These are phyloP conservation scores for Drosophila seclusa DNA, from an alignment of 2,888 invertebrate genomes.

Conservation along the genomic window DNA sequence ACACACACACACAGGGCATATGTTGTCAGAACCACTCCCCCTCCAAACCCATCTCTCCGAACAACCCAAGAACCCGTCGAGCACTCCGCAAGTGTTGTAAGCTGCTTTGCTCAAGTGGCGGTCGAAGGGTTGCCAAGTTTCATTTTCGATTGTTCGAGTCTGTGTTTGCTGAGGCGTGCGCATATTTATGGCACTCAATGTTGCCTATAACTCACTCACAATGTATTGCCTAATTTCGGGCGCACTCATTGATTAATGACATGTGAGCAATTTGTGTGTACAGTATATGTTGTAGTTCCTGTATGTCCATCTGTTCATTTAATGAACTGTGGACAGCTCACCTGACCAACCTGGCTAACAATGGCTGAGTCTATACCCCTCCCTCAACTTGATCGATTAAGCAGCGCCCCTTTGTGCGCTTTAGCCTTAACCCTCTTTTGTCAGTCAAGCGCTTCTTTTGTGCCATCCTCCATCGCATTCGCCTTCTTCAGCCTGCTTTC, in stretches of 20 bases:
- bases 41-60: neutral
- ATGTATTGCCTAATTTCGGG: slow-evolving; percentile 58
- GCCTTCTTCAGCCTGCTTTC: slow-evolving; percentile 24
- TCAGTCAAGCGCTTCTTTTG: slow-evolving; percentile 41
- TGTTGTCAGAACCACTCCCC: neutral
- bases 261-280: slow-evolving; percentile 27
- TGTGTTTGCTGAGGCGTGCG: slow-evolving; percentile 41
- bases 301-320: slow-evolving; percentile 1
- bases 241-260: slow-evolving; percentile 55
- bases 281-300: slow-evolving; percentile 17
- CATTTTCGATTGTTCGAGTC: slow-evolving; percentile 18
- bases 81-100: slow-evolving; percentile 72
- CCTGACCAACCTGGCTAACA: slow-evolving; percentile 24
- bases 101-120: slow-evolving; percentile 76
- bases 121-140: slow-evolving; percentile 51
- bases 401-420: slow-evolving; percentile 36
- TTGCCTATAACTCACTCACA: slow-evolving; percentile 8
- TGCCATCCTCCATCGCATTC: slow-evolving; percentile 15
- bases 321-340: slow-evolving; percentile 26
- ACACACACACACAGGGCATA: slow-evolving; percentile 18
- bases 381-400: slow-evolving; percentile 62
- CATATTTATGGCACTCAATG: slow-evolving; percentile 47
- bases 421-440: slow-evolving; percentile 74
- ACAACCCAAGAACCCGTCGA: slow-evolving; percentile 18
- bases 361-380: neutral